These are phyloP conservation scores for Sthenelais limicola DNA, from an alignment of 2,888 invertebrate genomes.

Conservation along the genomic window DNA sequence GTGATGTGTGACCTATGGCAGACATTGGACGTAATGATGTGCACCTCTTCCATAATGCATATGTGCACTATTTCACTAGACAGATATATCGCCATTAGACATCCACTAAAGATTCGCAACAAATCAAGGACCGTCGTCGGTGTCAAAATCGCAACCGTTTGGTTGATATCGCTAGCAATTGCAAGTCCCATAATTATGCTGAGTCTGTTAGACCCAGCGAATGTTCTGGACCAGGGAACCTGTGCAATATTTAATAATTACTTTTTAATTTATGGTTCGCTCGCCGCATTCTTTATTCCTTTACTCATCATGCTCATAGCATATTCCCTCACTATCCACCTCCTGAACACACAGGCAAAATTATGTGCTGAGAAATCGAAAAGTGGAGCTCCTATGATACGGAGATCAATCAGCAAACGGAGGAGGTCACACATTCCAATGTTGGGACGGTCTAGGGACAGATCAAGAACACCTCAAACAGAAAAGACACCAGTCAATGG, in stretches of 20 bases:
- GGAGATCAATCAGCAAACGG: slow-evolving; percentile 31
- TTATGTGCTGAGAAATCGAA: slow-evolving; percentile 53
- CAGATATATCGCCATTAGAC: slow-evolving; percentile 89
- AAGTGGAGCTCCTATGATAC: slow-evolving; percentile 38
- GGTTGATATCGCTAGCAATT: slow-evolving; percentile 83
- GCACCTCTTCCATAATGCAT: slow-evolving; percentile 76
- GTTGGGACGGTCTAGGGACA: neutral
- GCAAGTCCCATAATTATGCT: slow-evolving; percentile 74
- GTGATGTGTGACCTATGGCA: slow-evolving; percentile 73
- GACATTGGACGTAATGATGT: slow-evolving; percentile 77
- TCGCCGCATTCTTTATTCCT: slow-evolving; percentile 96
- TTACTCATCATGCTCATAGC: slow-evolving; percentile 94
- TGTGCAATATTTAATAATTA: slow-evolving; percentile 73
- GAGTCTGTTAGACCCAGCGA: slow-evolving; percentile 77
- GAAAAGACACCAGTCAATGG: slow-evolving; percentile 20
- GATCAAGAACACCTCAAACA: neutral
- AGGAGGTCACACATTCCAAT: neutral
- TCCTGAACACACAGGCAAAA: slow-evolving; percentile 83
- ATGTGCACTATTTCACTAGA: slow-evolving; percentile 76
- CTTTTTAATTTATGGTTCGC: slow-evolving; percentile 88
- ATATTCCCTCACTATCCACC: slow-evolving; percentile 91
- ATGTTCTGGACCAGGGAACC: slow-evolving; percentile 57
- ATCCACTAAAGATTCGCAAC: slow-evolving; percentile 77
- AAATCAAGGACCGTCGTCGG: slow-evolving; percentile 69
- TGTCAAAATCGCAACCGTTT: slow-evolving; percentile 92